These are phyloP conservation scores for Enhydra lutris DNA, from an alignment of 2,113 vertebrate species.

Conservation along the genomic window DNA sequence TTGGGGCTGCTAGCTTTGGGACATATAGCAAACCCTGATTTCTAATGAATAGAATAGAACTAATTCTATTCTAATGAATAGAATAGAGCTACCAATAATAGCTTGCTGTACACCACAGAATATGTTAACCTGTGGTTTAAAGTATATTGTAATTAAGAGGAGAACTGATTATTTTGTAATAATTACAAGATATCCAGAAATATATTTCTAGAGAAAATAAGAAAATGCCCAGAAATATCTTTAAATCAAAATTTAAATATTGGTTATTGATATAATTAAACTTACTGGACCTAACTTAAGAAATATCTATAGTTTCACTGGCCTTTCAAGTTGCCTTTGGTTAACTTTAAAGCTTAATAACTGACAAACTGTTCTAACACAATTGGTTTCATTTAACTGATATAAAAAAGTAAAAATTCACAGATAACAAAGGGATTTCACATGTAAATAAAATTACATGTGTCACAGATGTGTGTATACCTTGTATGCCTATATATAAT, in stretches of 20 bases:
- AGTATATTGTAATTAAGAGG: background rate
- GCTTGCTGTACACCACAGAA: background rate
- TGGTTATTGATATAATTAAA: slow-evolving; percentile 3
- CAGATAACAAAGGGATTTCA: background rate
- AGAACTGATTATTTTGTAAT: background rate
- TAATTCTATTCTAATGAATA: background rate
- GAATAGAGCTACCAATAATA: background rate
- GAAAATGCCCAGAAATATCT: background rate
- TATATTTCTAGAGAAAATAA: background rate
- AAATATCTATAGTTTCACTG: background rate
- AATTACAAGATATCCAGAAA: background rate
- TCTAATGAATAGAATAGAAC: background rate
- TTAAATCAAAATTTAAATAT: background rate
- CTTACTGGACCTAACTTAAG: background rate
- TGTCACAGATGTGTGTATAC: background rate
- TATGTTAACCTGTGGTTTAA: background rate
- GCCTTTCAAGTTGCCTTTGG: background rate
- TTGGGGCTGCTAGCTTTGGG: background rate
- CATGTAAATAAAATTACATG: background rate
- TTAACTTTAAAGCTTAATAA: background rate
- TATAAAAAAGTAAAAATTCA: background rate
- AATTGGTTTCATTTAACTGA: background rate
- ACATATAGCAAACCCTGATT: background rate
- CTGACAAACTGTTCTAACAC: background rate
- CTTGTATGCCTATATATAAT: background rate